phyloP scores from a whole-genome alignment of 2,888 invertebrate genomes.

The Cephus pygmeus region DNA sequence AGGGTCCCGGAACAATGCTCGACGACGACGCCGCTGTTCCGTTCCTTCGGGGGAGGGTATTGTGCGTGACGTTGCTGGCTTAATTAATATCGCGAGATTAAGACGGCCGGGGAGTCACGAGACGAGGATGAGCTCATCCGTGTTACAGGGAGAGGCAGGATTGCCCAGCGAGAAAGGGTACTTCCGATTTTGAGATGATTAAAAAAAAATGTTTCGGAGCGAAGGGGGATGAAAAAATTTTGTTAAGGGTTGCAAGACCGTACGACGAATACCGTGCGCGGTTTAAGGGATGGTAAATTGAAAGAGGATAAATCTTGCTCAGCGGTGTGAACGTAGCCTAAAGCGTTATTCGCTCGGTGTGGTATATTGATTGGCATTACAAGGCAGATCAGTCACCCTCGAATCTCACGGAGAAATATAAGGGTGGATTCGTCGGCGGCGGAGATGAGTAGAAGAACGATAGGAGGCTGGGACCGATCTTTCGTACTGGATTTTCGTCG shows the following conservation, averaged over 20 bases:
- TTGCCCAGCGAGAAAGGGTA: no score
- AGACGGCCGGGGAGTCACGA: background rate
- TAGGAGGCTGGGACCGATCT: no score
- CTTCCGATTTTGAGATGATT: no score
- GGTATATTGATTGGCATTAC: constrained; percentile 48
- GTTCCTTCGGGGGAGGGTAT: constrained; percentile 21
- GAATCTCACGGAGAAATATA: background rate
- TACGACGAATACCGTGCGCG: background rate
- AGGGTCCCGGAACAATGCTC: constrained; percentile 11
- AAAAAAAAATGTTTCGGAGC: background rate
- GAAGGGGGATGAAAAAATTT: background rate
- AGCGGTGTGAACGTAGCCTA: background rate
- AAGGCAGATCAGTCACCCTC: constrained; percentile 44
- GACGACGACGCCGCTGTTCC: constrained; percentile 30
- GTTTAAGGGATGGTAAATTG: background rate
- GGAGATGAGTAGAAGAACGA: no score
- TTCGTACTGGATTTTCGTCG: no score
- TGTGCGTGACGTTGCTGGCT: constrained; percentile 34
- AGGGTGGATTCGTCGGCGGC: no score
- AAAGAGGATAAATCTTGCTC: background rate
- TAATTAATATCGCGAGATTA: constrained; percentile 39
- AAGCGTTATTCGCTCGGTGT: constrained; percentile 19
- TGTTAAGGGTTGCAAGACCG: background rate
- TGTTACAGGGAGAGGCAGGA: no score
- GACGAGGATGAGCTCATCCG: no score